phyloP scores from a whole-genome alignment of 1,140 invertebrate genomes.

The Leptestheria dahalacensis region DNA sequence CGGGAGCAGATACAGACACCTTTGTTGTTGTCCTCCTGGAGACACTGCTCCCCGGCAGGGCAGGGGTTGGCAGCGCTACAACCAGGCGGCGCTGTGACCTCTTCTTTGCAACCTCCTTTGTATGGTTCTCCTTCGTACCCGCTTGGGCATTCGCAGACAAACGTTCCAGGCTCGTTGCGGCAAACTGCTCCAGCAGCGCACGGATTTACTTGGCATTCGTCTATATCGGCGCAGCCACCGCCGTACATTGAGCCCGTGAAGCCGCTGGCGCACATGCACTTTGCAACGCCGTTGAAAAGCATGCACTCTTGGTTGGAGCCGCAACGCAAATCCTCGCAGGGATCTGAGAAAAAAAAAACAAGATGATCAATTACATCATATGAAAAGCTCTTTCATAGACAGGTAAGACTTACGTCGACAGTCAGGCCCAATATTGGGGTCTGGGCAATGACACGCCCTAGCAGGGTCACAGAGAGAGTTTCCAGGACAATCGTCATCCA shows the following conservation, averaged over 20 bases:
- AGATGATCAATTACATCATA: too few relatives aligned
- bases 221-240: constrained; percentile 66
- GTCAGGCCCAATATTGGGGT: constrained; percentile 77
- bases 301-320: constrained; percentile 79
- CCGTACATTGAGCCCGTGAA: constrained; percentile 30
- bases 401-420: constrained; percentile 58
- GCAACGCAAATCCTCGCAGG: constrained; percentile 69
- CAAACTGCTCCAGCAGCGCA: constrained; percentile 70
- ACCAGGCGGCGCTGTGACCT: constrained; percentile 39
- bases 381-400: neutral
- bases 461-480: constrained; percentile 68
- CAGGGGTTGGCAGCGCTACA: constrained; percentile 61
- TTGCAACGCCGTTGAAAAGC: constrained; percentile 60
- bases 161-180: constrained; percentile 69
- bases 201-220: constrained; percentile 60
- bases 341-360: constrained; percentile 42
- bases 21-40: constrained; percentile 46
- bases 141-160: constrained; percentile 66
- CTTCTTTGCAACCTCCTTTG: constrained; percentile 48
- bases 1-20: constrained; percentile 73
- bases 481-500: constrained; percentile 64
- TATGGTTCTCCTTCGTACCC: constrained; percentile 42
- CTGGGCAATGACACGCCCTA: constrained; percentile 61
- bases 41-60: constrained; percentile 63
- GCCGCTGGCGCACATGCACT: constrained; percentile 54